Percentiles rank a stretch among this genome's conserved stretches.
phyloP scores from a whole-genome alignment of 1,140 invertebrate species.

The Phthorimaea operculella region DNA sequence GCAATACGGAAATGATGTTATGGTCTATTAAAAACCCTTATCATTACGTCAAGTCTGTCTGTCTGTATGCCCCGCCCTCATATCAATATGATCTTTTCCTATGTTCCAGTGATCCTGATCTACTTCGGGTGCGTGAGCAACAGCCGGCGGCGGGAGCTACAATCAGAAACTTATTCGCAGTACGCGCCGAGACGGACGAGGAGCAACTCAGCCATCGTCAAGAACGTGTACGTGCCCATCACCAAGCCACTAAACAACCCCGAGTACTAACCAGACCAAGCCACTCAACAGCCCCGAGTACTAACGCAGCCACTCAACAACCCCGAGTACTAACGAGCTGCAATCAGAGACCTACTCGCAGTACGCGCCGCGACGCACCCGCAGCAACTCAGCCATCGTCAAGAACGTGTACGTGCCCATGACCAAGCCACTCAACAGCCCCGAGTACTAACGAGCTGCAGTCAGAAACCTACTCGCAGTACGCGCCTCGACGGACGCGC shows the following conservation, averaged over 20 bases:
- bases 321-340: neutral
- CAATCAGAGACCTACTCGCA: neutral
- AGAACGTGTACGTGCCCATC: neutral
- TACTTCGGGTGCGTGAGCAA: conserved; percentile 1
- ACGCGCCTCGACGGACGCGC: neutral
- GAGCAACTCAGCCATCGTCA: neutral
- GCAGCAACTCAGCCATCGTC: neutral
- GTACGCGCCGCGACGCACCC: neutral
- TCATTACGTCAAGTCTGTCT: too few species aligned
- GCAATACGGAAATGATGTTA: too few species aligned
- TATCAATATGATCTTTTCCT: too few species aligned
- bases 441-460: neutral
- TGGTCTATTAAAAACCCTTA: too few species aligned
- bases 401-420: conserved; percentile 1
- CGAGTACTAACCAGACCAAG: neutral
- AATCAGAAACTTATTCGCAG: neutral
- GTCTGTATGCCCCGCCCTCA: too few species aligned
- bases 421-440: neutral
- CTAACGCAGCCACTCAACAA: too few species aligned
- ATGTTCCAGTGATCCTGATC: conserved; percentile 32
- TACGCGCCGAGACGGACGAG: neutral
- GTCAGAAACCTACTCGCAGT: neutral
- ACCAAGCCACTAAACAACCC: neutral
- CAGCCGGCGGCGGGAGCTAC: neutral
- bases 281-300: too few species aligned